Conservation (phyloP, 2,113 vertebrate genomes). For the Cyanistes caeruleus region DNA sequence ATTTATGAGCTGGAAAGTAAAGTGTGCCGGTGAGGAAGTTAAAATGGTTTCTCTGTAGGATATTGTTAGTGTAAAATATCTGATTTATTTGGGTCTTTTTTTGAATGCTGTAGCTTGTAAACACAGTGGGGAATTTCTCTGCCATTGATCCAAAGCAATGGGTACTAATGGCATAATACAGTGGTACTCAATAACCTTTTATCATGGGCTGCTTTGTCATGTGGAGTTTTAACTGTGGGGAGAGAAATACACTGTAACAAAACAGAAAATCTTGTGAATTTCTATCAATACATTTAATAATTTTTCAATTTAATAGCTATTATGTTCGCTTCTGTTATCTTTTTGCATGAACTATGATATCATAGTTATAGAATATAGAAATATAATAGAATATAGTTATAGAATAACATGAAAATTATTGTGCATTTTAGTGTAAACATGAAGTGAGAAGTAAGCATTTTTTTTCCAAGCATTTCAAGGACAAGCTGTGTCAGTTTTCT, state of each 20-base stretch:
- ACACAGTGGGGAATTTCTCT: constrained; percentile 55
- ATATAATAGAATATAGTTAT: too few species aligned
- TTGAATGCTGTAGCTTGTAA: constrained; percentile 60
- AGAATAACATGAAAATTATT: background rate
- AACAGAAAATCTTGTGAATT: background rate
- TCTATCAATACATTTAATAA: background rate
- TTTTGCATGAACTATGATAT: background rate
- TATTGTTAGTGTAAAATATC: constrained; percentile 59
- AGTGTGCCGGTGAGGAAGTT: constrained; percentile 53
- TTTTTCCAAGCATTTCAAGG: background rate
- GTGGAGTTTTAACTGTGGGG: constrained; percentile 30
- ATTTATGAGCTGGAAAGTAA: constrained; percentile 59
- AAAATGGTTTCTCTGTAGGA: constrained; percentile 51
- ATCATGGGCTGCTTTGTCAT: constrained; percentile 55
- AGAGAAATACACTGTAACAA: background rate
- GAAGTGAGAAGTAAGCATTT: background rate
- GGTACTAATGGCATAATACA: constrained; percentile 60
- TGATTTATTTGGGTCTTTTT: constrained; percentile 52
- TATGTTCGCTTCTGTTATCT: background rate
- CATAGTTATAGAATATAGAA: too few species aligned
- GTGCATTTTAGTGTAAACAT: background rate
- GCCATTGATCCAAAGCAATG: constrained; percentile 67
- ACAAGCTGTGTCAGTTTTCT: background rate
- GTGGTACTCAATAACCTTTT: constrained; percentile 54
- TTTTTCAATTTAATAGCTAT: background rate